Evolutionary conservation across 2,113 vertebrate species (phyloP), one percentile per base, ranked within the genome.

Genomic region (Bubo scandiacus): DNA sequence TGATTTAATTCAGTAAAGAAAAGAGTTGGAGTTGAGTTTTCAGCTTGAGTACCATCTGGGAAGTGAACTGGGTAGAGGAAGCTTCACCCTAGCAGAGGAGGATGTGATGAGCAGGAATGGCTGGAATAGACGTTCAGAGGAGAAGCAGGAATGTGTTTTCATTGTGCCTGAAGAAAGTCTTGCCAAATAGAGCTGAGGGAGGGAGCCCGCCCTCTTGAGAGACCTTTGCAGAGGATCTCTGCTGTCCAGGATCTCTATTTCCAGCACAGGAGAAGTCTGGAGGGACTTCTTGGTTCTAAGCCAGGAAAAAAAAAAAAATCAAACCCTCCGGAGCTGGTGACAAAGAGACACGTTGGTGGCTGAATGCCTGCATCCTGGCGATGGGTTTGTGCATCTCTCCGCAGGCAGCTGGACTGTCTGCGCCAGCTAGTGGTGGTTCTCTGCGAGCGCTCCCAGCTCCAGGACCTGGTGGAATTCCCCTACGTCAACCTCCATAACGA

Each of bases 341-440:
- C 36, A 15, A 8, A 78, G 55, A 1, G 1, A 14, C 23, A 0
- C 4, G 9, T 43, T 84, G 0, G 1, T 42, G 62, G 38, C 40
- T 88, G 23, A n/a, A n/a, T 52, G 27, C 43, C 67, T 36, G 36
- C 21, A 1, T 9, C 47, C 30, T 20, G 32, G 47, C 11, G 22
- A 9, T 2, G 23, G 8, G 5, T 29, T 72, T 23, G 20, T 47
- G 45, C 10, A 20, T 94, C 12, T 79, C 81, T 84, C 52, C 1
- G 10, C 66, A 99, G 99, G 98, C 99, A 99, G 96, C 95, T 99
- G 97, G 99, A 99, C 87, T 99, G 99, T 96, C 98, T 99, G 55
- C 98, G 99, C 63, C 99, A 99, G 98, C 98, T 99, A 90, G 99
- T 99, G 55, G 99, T 99, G 38, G 99, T 99, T 88, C 98, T 99